Base-by-base conservation (phyloP, 1,140 invertebrate genomes). In the Pseudomyrmex concolor region DNA sequence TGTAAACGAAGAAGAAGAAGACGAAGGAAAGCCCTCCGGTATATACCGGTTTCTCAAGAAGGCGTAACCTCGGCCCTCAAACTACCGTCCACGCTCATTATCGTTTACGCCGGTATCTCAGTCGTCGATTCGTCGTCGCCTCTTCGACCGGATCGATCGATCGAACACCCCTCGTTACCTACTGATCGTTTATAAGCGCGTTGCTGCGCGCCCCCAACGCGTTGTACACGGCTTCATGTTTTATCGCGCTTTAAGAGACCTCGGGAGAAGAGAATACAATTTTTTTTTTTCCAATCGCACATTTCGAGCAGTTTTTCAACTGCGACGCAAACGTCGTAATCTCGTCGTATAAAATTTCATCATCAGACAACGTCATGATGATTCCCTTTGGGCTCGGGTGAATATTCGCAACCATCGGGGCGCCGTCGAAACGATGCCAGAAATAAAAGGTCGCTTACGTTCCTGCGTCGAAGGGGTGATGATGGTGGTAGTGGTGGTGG, bases 11-110 rank as follows among this genome's bases (percentile, higher is more conserved):
- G 68, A 86, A 86, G 86, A 87, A 88, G 85, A 73, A 34, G 34
- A 34, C 86, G 86, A 87, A 76, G 85, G 85, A 86, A 88, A 90
- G 87, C 87, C 57, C 67, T 82, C 59, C 72, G 71, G 60, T 84
- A 60, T 86, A 92, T 93, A 92, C 92, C 92, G 91, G 92, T 93
- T 91, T 91, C 86, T 90, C 72, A 68, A 81, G 86, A 91, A 91
- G 89, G 91, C 91, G 89, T 91, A 91, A 91, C 91, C 89, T 88
- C 87, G 80, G 85, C 70, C 34, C 70, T 90, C 85, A 87, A 91
- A 91, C 91, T 91, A 92, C 89, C 87, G 91, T 91, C 84, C 86
- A 89, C 86, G 86, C 89, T 92, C 90, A 92, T 92, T 92, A 93
- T 86, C 88, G 78, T 87, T 87, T 81, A 82, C 77, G 85, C 81